Percentiles rank a stretch among this genome's conserved stretches.
Evolutionary conservation across 1,140 invertebrate genomes (phyloP).

Genomic region (Drosophila willistoni): DNA sequence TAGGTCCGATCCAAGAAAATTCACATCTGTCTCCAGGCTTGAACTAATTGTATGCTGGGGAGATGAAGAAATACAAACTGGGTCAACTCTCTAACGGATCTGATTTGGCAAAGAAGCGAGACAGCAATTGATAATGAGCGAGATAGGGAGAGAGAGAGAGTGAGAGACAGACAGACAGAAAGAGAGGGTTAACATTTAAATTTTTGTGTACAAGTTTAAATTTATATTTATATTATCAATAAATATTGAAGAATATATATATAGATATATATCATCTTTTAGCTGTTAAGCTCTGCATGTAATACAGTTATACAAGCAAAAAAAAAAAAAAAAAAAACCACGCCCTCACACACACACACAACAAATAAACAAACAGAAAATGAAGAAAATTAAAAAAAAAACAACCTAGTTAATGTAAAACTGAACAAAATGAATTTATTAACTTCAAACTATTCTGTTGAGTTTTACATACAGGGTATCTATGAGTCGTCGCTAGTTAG

Average conservation of each 20-base stretch:
- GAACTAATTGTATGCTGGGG: slow-evolving; percentile 16
- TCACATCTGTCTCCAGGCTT: background rate
- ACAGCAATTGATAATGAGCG: background rate
- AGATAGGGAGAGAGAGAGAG: background rate
- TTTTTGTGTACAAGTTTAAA: slow-evolving; percentile 77
- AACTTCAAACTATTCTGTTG: too few relatives aligned
- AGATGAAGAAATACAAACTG: slow-evolving; percentile 6
- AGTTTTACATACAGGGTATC: too few relatives aligned
- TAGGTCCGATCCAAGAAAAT: slow-evolving; percentile 17
- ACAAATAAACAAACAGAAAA: slow-evolving; percentile 71
- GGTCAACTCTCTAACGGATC: slow-evolving; percentile 35
- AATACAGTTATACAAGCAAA: slow-evolving; percentile 74
- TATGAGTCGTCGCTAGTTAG: too few relatives aligned
- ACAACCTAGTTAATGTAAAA: slow-evolving; percentile 71
- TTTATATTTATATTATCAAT: slow-evolving; percentile 73
- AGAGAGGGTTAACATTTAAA: slow-evolving; percentile 67
- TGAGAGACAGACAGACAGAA: slow-evolving; percentile 18
- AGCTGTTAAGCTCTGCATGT: slow-evolving; percentile 64
- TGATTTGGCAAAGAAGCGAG: slow-evolving; percentile 8
- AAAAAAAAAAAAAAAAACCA: slow-evolving; percentile 63
- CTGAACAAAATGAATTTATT: slow-evolving; percentile 14
- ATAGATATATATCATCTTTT: slow-evolving; percentile 74
- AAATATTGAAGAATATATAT: slow-evolving; percentile 56
- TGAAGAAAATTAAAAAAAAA: slow-evolving; percentile 76
- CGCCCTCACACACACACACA: slow-evolving; percentile 43